These are phyloP conservation scores for Holacanthella duospinosa DNA, from an alignment of 2,888 invertebrate genomes.

Conservation along the genomic window DNA sequence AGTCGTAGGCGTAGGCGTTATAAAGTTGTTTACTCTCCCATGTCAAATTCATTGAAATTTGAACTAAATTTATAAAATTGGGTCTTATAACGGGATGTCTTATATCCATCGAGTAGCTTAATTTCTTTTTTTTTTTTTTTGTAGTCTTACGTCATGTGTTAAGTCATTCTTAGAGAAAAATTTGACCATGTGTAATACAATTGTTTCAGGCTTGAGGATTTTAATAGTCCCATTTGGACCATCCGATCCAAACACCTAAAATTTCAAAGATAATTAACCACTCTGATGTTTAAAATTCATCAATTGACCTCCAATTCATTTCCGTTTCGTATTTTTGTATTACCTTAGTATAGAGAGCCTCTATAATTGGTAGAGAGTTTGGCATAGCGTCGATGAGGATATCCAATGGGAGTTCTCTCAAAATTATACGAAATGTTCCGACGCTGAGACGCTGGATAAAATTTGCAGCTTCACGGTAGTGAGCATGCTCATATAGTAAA, in stretches of 20 bases:
- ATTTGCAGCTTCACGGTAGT: constrained; percentile 80
- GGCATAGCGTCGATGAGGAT: constrained; percentile 79
- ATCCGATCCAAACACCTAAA: constrained; percentile 43
- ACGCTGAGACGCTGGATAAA: constrained; percentile 69
- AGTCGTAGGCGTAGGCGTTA: no score
- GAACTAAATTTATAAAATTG: no score
- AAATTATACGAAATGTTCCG: constrained; percentile 58
- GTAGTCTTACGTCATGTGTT: background rate
- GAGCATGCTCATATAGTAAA: constrained; percentile 72
- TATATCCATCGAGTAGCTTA: no score
- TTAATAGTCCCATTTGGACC: constrained; percentile 43
- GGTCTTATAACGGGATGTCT: no score
- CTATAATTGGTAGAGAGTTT: constrained; percentile 72
- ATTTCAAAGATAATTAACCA: background rate
- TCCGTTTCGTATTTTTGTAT: no score
- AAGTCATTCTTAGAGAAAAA: constrained; percentile 47
- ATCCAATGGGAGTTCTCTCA: constrained; percentile 68
- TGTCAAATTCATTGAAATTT: no score
- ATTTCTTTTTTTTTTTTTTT: background rate
- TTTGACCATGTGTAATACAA: constrained; percentile 75
- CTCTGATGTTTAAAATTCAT: no score
- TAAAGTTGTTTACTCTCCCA: no score
- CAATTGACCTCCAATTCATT: no score
- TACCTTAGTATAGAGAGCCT: constrained; percentile 57
- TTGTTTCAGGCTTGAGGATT: constrained; percentile 56